These are phyloP conservation scores for Lithobates sylvaticus DNA, from an alignment of 2,797 vertebrate genomes.

Conservation along the genomic window DNA sequence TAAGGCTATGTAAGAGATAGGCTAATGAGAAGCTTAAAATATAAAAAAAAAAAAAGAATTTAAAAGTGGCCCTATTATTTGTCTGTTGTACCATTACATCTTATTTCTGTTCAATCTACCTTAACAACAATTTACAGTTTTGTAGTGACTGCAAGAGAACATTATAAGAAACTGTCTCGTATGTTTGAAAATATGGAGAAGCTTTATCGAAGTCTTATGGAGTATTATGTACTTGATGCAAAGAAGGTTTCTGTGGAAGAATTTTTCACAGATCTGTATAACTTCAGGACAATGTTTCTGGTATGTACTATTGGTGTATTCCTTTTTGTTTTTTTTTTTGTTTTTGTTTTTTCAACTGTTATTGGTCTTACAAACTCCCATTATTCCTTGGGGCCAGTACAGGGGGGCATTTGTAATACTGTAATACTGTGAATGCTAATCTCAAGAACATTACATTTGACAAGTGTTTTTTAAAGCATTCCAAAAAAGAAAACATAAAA, in stretches of 20 bases:
- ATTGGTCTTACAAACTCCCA: not conserved
- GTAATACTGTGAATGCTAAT: too few relatives aligned
- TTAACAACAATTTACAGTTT: slow-evolving; percentile 87
- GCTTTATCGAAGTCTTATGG: slow-evolving; percentile 85
- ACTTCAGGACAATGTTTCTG: slow-evolving; percentile 91
- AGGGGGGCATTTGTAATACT: too few relatives aligned
- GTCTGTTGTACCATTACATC: not conserved
- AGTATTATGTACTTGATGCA: slow-evolving; percentile 88
- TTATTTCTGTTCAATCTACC: slow-evolving; percentile 51
- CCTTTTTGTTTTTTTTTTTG: not conserved
- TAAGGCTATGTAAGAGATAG: not conserved
- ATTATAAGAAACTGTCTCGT: slow-evolving; percentile 85
- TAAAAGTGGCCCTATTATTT: not conserved
- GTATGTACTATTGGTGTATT: slow-evolving; percentile 74
- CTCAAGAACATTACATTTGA: not conserved
- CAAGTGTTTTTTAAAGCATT: too few relatives aligned
- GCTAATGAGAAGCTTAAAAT: not conserved
- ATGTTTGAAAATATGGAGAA: slow-evolving; percentile 91
- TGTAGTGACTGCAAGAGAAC: slow-evolving; percentile 82
- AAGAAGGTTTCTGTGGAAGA: slow-evolving; percentile 96
- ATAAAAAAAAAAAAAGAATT: not conserved
- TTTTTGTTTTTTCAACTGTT: not conserved
- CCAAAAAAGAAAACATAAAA: too few relatives aligned
- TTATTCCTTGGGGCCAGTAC: not conserved
- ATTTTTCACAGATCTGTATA: slow-evolving; percentile 91